A percentile compares a stretch with the other conserved stretches of the same genome.
phyloP scores from a whole-genome alignment of 2,797 vertebrate species.

The Lophura swinhoii region DNA sequence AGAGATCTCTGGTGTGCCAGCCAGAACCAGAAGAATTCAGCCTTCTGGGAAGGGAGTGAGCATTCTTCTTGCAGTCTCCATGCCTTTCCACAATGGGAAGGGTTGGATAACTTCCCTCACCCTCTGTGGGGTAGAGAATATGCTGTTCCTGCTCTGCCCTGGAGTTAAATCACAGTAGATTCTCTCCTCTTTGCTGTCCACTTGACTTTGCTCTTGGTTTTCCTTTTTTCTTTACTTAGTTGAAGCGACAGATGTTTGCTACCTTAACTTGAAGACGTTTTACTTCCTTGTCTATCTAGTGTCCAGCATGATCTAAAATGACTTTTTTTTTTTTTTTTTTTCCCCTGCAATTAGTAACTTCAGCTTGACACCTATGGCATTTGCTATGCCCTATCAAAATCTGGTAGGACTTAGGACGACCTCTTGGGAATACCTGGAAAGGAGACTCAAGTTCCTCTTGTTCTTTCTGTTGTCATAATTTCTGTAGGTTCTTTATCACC shows the following conservation, averaged over 20 bases:
- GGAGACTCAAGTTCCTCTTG: not conserved
- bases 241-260: not conserved
- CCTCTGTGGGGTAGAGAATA: not conserved
- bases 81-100: not conserved
- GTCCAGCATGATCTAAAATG: not conserved
- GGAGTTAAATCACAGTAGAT: not conserved
- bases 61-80: not conserved
- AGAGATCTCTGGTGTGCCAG: not conserved
- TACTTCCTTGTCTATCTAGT: not conserved
- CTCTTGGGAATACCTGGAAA: not conserved
- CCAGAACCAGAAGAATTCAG: not conserved
- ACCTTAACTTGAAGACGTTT: not conserved
- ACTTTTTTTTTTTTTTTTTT: not conserved
- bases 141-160: not conserved
- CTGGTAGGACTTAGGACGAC: not conserved
- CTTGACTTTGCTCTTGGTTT: not conserved
- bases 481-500: not conserved
- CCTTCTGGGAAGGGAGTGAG: not conserved
- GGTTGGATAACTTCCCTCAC: not conserved
- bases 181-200: not conserved
- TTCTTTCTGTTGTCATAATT: not conserved
- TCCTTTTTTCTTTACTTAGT: not conserved
- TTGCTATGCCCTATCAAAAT: not conserved
- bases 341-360: not conserved
- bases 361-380: not conserved